These are phyloP conservation scores for Saturnia pavonia DNA, from an alignment of 2,888 invertebrate species.

Conservation along the genomic window DNA sequence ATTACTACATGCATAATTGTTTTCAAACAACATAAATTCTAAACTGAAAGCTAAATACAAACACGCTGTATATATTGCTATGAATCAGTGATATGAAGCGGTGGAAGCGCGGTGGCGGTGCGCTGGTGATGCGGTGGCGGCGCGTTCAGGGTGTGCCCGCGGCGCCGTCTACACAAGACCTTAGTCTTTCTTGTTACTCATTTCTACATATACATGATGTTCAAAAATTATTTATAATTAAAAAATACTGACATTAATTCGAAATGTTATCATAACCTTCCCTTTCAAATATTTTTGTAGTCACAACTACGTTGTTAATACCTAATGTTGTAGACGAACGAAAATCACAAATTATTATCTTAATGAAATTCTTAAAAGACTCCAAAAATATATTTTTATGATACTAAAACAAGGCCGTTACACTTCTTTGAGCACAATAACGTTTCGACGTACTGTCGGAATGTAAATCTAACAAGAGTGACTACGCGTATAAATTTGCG, in stretches of 20 bases:
- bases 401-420: background rate
- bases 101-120: too few relatives aligned
- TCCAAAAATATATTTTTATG: background rate
- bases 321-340: background rate
- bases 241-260: too few relatives aligned
- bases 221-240: too few relatives aligned
- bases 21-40: background rate
- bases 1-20: too few relatives aligned
- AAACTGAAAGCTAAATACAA: background rate
- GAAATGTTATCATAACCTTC: too few relatives aligned
- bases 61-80: too few relatives aligned
- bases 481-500: conserved; percentile 1
- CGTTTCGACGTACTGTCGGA: background rate
- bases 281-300: background rate
- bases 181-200: too few relatives aligned
- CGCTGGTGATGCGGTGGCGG: too few relatives aligned
- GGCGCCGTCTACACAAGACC: too few relatives aligned
- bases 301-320: background rate
- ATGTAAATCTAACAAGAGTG: background rate
- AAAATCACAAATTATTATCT: background rate
- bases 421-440: background rate
- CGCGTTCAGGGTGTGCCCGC: too few relatives aligned
- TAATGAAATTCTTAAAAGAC: background rate
- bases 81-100: too few relatives aligned
- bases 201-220: too few relatives aligned